A percentile compares a stretch with the other conserved stretches of the same genome.
phyloP scores from a whole-genome alignment of 2,888 invertebrate species.

The Metopia argyrocephala region DNA sequence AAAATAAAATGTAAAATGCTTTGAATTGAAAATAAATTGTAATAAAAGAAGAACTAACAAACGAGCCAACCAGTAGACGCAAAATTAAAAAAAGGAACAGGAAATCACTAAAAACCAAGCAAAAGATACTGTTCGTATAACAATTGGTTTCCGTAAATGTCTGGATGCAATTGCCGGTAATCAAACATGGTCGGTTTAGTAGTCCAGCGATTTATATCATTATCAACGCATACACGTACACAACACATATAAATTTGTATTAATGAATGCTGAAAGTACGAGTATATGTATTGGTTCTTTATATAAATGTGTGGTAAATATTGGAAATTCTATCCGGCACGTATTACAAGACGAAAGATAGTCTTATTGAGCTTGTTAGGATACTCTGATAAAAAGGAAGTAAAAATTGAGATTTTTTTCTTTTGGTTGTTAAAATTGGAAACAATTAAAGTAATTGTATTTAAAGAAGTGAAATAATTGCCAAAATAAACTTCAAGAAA shows the following conservation, averaged over 20 bases:
- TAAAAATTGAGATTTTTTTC: background rate
- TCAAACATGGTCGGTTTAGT: constrained; percentile 50
- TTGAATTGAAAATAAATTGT: too few relatives aligned
- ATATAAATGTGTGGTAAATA: constrained; percentile 2
- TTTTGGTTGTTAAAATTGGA: background rate
- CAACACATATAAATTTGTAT: background rate
- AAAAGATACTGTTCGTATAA: constrained; percentile 32
- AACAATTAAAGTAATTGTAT: background rate
- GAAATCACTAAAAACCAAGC: constrained; percentile 51
- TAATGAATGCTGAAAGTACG: background rate
- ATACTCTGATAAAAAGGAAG: background rate
- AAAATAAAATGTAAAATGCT: too few relatives aligned
- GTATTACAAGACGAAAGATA: background rate
- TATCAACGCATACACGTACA: background rate
- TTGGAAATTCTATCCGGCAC: constrained; percentile 4
- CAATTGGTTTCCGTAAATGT: constrained; percentile 60
- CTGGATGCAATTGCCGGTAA: constrained; percentile 59
- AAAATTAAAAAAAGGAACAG: background rate
- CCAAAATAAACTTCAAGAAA: background rate
- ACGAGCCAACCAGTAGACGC: background rate
- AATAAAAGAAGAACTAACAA: too few relatives aligned
- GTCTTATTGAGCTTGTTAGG: background rate
- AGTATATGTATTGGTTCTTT: background rate
- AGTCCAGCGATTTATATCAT: constrained; percentile 29
- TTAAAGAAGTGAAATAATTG: background rate